Percentiles rank a stretch among this genome's conserved stretches.
phyloP scores from a whole-genome alignment of 2,888 invertebrate genomes.

The Griposia aprilina region DNA sequence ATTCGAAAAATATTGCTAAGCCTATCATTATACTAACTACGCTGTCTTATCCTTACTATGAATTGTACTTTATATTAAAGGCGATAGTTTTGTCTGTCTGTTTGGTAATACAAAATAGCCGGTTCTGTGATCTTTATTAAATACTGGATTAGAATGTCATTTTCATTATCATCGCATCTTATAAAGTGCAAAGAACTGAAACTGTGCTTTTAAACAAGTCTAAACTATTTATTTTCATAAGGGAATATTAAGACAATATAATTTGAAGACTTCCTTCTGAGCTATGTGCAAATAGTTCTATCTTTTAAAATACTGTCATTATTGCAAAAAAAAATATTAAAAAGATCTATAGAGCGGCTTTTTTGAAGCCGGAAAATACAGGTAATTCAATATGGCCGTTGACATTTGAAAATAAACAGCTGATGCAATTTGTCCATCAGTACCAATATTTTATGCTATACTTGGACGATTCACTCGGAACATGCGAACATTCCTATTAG shows the following conservation, averaged over 20 bases:
- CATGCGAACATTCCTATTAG: slow-evolving; percentile 40
- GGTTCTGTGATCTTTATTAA: not conserved
- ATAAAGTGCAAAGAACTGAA: not conserved
- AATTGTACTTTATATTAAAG: slow-evolving; percentile 15
- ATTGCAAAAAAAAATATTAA: not conserved
- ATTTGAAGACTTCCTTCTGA: not conserved
- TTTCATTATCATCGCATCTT: not conserved
- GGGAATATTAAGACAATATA: no score
- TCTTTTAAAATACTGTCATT: not conserved
- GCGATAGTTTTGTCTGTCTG: slow-evolving; percentile 31
- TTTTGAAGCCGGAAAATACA: not conserved
- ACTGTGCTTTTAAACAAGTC: not conserved
- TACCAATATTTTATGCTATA: slow-evolving; percentile 23
- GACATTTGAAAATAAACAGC: slow-evolving; percentile 29
- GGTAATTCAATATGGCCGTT: not conserved
- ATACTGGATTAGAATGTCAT: not conserved
- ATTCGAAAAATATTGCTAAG: slow-evolving; percentile 55
- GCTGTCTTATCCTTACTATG: slow-evolving; percentile 44
- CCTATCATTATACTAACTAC: slow-evolving; percentile 60
- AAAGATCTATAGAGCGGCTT: not conserved
- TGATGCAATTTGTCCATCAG: slow-evolving; percentile 29
- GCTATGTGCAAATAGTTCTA: not conserved
- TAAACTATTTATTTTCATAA: not conserved
- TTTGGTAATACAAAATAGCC: not conserved
- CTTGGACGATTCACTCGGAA: slow-evolving; percentile 13